Evolutionary conservation across 2,797 vertebrate genomes (phyloP).

Genomic region (Coracias cyanogaster): DNA sequence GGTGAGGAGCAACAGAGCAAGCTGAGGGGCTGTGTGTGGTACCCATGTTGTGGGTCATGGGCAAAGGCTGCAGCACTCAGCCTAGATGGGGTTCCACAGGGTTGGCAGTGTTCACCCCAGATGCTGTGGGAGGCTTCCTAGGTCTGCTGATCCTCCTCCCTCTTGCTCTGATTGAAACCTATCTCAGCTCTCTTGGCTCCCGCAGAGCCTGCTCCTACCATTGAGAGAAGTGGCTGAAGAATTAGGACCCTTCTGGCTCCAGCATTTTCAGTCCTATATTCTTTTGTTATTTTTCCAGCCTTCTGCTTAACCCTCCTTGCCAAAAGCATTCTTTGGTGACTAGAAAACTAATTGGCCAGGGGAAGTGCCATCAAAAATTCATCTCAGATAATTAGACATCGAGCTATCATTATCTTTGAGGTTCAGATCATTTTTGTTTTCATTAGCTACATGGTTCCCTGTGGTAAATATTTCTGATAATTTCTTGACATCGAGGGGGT

Average conservation of each 20-base stretch:
- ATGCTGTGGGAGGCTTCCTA: not conserved
- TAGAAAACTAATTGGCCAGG: not conserved
- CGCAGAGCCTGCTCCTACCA: not conserved
- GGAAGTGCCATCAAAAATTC: conserved; percentile 46
- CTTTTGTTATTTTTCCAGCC: not conserved
- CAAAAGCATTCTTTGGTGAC: not conserved
- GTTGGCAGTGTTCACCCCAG: not conserved
- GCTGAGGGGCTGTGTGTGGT: not conserved
- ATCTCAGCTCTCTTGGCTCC: not conserved
- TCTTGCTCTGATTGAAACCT: not conserved
- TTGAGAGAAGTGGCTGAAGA: not conserved
- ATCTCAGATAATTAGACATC: conserved; percentile 54
- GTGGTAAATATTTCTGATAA: conserved; percentile 19
- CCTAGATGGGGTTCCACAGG: rapidly evolving
- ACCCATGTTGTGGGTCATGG: rapidly evolving
- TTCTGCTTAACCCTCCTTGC: not conserved
- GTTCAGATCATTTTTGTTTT: conserved; percentile 55
- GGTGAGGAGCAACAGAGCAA: not conserved
- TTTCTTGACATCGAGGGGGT: not conserved
- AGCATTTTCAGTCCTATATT: not conserved
- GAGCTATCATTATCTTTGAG: conserved; percentile 23
- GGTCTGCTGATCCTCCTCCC: not conserved
- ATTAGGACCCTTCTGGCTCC: not conserved
- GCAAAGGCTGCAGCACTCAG: not conserved
- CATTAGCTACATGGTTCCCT: not conserved